Percentiles rank a stretch among this genome's conserved stretches.
Evolutionary conservation across 1,140 invertebrate species (phyloP).

Genomic region (Lerema accius): DNA sequence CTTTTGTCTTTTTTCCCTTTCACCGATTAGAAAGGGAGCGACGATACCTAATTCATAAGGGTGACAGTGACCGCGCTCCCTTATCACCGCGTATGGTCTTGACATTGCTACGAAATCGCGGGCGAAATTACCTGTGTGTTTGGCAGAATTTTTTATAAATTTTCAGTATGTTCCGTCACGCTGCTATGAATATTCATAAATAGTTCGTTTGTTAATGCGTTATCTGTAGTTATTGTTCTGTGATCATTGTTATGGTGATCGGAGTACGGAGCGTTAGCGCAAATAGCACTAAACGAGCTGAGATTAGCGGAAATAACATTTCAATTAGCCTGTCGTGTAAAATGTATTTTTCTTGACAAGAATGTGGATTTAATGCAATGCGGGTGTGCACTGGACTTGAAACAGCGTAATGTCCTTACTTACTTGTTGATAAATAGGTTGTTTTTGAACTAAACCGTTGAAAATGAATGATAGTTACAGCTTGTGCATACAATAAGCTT

Average conservation of each 20-base stretch:
- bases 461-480: conserved; percentile 2
- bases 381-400: conserved; percentile 11
- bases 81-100: conserved; percentile 55
- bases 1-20: conserved; percentile 36
- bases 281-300: conserved; percentile 55
- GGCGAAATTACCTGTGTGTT: conserved; percentile 38
- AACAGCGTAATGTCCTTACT: conserved; percentile 8
- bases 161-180: conserved; percentile 48
- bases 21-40: conserved; percentile 12
- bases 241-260: conserved; percentile 74
- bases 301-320: conserved; percentile 70
- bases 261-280: conserved; percentile 51
- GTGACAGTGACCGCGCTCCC: conserved; percentile 42
- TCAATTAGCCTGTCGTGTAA: conserved; percentile 55
- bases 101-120: conserved; percentile 56
- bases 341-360: conserved; percentile 42
- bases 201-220: conserved; percentile 55
- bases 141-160: conserved; percentile 17
- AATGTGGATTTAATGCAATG: conserved; percentile 38
- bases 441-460: conserved; percentile 2
- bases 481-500: no score
- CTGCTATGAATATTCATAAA: conserved; percentile 60
- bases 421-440: conserved; percentile 7
- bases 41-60: conserved; percentile 19
- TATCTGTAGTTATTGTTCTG: conserved; percentile 70